Evolutionary conservation across 2,888 invertebrate species (phyloP).

Genomic region (Caenorhabditis sinica): DNA sequence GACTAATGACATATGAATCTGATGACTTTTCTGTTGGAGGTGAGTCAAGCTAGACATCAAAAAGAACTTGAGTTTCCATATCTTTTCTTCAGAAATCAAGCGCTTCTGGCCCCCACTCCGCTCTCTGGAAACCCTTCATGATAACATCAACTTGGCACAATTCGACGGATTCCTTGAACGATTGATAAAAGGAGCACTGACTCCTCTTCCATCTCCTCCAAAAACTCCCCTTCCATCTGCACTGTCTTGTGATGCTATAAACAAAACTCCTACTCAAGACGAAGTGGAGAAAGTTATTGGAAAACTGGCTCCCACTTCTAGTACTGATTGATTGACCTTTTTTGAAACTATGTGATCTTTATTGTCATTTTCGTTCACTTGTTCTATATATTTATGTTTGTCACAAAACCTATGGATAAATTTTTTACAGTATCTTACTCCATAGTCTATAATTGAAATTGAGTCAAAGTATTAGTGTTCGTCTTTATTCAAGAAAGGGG

Average conservation of each 20-base stretch:
- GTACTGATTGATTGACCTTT: conserved; percentile 13
- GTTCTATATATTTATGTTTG: neutral
- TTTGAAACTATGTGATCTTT: neutral
- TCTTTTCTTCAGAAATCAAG: conserved; percentile 77
- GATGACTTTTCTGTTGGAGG: conserved; percentile 80
- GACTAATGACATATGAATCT: conserved; percentile 83
- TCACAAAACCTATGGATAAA: too few species aligned
- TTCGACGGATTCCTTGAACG: conserved; percentile 71
- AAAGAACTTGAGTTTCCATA: too few species aligned
- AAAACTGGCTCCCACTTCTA: conserved; percentile 40
- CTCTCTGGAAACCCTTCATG: conserved; percentile 97
- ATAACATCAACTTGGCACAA: conserved; percentile 84
- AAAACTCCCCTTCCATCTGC: conserved; percentile 70
- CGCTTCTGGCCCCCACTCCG: conserved; percentile 93
- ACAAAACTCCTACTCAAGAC: conserved; percentile 61
- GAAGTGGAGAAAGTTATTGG: conserved; percentile 61
- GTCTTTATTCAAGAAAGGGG: too few species aligned
- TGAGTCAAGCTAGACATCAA: conserved; percentile 22
- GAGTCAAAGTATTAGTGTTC: too few species aligned
- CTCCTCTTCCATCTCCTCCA: conserved; percentile 72
- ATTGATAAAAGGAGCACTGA: conserved; percentile 65
- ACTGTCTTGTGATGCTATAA: conserved; percentile 54
- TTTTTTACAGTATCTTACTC: too few species aligned
- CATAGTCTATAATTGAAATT: too few species aligned
- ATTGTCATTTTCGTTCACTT: neutral